Percentiles rank a stretch among this genome's conserved stretches.
Conservation (phyloP, 2,888 invertebrate species). For the Agapostemon virescens region DNA sequence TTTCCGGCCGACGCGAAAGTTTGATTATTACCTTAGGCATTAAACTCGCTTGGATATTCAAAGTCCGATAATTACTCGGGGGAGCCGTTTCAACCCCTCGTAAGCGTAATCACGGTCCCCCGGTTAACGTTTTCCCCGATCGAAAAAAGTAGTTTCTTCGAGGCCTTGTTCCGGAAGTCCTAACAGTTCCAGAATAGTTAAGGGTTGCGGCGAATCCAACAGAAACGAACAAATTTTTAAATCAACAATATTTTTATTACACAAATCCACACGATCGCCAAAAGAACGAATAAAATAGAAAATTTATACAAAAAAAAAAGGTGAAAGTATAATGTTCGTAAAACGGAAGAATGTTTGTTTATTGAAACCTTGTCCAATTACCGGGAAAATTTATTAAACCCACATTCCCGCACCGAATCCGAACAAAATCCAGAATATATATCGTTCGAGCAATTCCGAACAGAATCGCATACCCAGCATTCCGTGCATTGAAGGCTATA, state of each 20-base stretch:
- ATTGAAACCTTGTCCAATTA: too few species aligned
- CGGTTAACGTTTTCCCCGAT: constrained; percentile 4
- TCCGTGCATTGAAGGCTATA: background rate
- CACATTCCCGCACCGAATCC: too few species aligned
- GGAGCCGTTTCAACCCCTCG: constrained; percentile 26
- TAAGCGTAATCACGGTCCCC: constrained; percentile 10
- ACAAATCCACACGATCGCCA: too few species aligned
- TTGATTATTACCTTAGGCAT: constrained; percentile 56
- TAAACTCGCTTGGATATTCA: constrained; percentile 44
- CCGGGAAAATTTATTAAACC: too few species aligned
- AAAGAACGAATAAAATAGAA: too few species aligned
- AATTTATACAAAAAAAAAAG: too few species aligned
- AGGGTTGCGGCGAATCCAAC: background rate
- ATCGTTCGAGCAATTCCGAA: background rate
- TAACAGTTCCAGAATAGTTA: background rate
- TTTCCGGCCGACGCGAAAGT: constrained; percentile 44
- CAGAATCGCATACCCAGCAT: background rate
- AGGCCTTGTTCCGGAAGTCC: background rate
- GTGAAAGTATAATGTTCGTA: too few species aligned
- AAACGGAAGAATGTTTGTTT: too few species aligned
- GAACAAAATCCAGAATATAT: background rate
- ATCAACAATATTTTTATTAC: too few species aligned
- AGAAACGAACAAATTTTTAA: background rate
- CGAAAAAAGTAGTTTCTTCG: constrained; percentile 17
- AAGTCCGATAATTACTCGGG: constrained; percentile 56